Percentiles rank a stretch among this genome's conserved stretches.
phyloP scores from a whole-genome alignment of 92 coral and sea anemone species.

The Meandrina meandrites region DNA sequence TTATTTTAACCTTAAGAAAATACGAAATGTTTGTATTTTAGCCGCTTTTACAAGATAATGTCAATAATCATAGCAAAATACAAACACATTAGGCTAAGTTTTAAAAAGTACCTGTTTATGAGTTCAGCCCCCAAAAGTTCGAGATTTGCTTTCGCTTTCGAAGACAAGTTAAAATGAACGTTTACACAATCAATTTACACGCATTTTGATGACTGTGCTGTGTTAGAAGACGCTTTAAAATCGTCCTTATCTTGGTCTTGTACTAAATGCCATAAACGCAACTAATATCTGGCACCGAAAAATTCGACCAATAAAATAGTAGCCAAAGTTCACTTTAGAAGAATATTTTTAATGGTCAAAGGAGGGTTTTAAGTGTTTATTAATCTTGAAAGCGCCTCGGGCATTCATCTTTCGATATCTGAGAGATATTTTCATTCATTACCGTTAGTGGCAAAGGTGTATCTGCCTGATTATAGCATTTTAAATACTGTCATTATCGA shows the following conservation, averaged over 20 bases:
- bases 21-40: background rate
- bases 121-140: background rate
- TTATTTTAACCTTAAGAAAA: background rate
- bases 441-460: background rate
- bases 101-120: background rate
- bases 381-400: background rate
- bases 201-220: background rate
- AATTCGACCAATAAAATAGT: background rate
- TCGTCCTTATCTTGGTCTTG: background rate
- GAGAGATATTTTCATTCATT: background rate
- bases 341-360: background rate
- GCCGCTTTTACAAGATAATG: background rate
- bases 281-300: background rate
- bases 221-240: background rate
- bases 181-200: background rate
- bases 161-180: background rate
- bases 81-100: background rate
- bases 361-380: background rate
- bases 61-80: background rate
- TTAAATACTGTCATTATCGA: background rate
- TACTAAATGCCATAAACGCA: background rate
- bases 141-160: background rate
- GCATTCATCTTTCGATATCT: background rate
- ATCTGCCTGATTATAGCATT: no score
- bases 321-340: background rate